Evolutionary conservation across 2,888 invertebrate genomes (phyloP).

Genomic region (Ctenicera cuprea): DNA sequence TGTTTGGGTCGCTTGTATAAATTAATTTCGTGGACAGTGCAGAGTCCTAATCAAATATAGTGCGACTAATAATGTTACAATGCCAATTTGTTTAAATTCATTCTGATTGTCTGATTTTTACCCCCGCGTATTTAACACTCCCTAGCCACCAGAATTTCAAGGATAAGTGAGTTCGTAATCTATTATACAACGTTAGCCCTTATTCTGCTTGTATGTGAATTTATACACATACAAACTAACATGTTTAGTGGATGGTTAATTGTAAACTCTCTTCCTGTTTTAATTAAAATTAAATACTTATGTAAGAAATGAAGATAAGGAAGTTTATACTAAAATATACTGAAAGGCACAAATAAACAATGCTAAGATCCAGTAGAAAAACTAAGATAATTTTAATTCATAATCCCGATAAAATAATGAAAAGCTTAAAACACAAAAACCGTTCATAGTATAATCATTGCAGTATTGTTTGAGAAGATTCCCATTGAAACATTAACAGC

Average conservation of each 20-base stretch:
- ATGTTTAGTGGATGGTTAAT: no score
- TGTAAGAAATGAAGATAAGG: no score
- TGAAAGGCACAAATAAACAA: no score
- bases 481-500: constrained; percentile 3
- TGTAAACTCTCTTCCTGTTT: no score
- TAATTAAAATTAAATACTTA: no score
- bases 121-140: not conserved
- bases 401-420: not conserved
- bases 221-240: no score
- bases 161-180: not conserved
- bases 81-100: not conserved
- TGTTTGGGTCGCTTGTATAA: constrained; percentile 56
- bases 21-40: constrained; percentile 58
- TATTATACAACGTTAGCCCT: not conserved
- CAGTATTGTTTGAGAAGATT: constrained; percentile 1
- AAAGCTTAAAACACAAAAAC: not conserved
- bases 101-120: not conserved
- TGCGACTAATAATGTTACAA: constrained; percentile 28
- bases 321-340: no score
- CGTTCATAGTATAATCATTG: not conserved
- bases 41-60: constrained; percentile 58
- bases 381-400: not conserved
- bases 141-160: not conserved
- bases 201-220: not conserved
- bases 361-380: no score